Percentiles rank a stretch among this genome's conserved stretches.
phyloP scores from a whole-genome alignment of 2,888 invertebrate species.

The Hirtodrosophila trivittata region DNA sequence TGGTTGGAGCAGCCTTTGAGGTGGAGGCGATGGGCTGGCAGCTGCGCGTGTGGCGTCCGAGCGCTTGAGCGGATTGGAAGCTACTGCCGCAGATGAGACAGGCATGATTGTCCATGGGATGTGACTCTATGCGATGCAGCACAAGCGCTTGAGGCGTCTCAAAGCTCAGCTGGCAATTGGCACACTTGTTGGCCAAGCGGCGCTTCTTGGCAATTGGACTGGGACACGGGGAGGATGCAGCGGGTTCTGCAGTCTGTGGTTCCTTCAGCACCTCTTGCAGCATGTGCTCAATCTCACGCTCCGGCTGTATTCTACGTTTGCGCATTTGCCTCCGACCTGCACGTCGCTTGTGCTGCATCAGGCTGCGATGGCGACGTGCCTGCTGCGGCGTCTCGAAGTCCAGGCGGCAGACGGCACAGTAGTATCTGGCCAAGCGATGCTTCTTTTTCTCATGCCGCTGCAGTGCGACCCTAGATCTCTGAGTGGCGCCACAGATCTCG shows the following conservation, averaged over 20 bases:
- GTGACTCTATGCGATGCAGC: conserved; percentile 42
- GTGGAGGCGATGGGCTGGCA: conserved; percentile 63
- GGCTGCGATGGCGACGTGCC: conserved; percentile 88
- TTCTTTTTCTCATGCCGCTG: conserved; percentile 88
- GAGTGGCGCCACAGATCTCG: conserved; percentile 85
- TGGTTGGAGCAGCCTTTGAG: conserved; percentile 5
- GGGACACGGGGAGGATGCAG: no score
- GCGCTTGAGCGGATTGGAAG: conserved; percentile 90
- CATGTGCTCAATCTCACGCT: conserved; percentile 63
- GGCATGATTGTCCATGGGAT: conserved; percentile 85
- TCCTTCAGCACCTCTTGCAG: conserved; percentile 69
- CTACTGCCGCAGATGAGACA: conserved; percentile 89
- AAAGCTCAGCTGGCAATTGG: conserved; percentile 40
- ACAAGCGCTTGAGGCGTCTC: conserved; percentile 35
- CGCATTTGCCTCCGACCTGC: conserved; percentile 61
- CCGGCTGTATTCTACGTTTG: conserved; percentile 17
- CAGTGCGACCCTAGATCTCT: conserved; percentile 87
- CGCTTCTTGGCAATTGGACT: conserved; percentile 17
- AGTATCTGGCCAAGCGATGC: conserved; percentile 87
- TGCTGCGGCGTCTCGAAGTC: conserved; percentile 87
- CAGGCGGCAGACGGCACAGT: conserved; percentile 88
- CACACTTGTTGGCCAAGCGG: conserved; percentile 17
- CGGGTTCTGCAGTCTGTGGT: conserved; percentile 1
- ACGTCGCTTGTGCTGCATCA: conserved; percentile 87
- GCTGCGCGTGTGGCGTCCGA: conserved; percentile 88